phyloP scores from a whole-genome alignment of 2,888 invertebrate genomes.

The Noctua pronuba region DNA sequence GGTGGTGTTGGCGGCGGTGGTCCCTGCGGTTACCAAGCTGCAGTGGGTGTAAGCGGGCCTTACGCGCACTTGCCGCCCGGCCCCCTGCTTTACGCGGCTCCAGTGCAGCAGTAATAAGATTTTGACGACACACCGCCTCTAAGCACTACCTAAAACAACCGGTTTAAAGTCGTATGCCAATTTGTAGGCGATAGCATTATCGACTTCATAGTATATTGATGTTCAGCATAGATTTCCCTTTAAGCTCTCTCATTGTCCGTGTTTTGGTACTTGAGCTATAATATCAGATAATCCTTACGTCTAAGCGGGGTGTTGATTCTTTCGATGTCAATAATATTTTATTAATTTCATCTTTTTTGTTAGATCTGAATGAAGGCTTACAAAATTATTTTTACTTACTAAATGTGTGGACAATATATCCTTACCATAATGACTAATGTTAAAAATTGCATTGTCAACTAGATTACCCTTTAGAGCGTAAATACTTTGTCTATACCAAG shows the following conservation, averaged over 20 bases:
- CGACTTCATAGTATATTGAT: slow-evolving; percentile 63
- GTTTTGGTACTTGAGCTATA: slow-evolving; percentile 75
- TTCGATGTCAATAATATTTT: slow-evolving; percentile 73
- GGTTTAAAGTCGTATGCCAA: slow-evolving; percentile 56
- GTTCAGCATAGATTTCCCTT: slow-evolving; percentile 65
- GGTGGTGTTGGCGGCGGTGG: slow-evolving; percentile 91
- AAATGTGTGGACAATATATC: slow-evolving; percentile 64
- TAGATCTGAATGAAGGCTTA: slow-evolving; percentile 87
- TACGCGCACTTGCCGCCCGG: slow-evolving; percentile 91
- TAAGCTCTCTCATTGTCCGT: slow-evolving; percentile 67
- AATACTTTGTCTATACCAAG: slow-evolving; percentile 64
- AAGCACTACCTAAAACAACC: slow-evolving; percentile 55
- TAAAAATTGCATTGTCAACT: slow-evolving; percentile 62
- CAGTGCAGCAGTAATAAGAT: slow-evolving; percentile 93
- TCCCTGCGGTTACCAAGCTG: slow-evolving; percentile 92
- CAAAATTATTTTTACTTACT: slow-evolving; percentile 74
- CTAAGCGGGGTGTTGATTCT: slow-evolving; percentile 73
- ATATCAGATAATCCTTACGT: slow-evolving; percentile 63
- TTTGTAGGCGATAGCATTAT: slow-evolving; percentile 62
- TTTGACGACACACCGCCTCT: slow-evolving; percentile 59
- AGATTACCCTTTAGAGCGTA: slow-evolving; percentile 55
- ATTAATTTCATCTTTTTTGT: slow-evolving; percentile 76
- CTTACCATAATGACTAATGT: slow-evolving; percentile 57
- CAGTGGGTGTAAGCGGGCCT: slow-evolving; percentile 91
- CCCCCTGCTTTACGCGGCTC: slow-evolving; percentile 91